Conservation (phyloP, 2,888 invertebrate genomes). For the Hirtodrosophila alboralis region DNA sequence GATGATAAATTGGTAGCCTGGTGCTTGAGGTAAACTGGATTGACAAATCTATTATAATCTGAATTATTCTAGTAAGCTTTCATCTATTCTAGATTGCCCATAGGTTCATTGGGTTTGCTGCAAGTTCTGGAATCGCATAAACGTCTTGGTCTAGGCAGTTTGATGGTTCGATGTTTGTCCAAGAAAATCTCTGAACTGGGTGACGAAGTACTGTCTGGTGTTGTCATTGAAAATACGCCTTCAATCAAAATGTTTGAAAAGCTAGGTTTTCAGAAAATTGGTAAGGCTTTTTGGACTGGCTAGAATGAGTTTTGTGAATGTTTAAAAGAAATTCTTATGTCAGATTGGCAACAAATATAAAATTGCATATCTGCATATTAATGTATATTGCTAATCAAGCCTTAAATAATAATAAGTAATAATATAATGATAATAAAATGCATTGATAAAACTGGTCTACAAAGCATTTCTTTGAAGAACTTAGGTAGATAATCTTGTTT, state of each 20-base stretch:
- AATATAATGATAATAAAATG: no score
- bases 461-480: no score
- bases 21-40: constrained; percentile 71
- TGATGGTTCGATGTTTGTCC: constrained; percentile 71
- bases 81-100: constrained; percentile 53
- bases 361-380: no score
- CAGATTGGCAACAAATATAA: no score
- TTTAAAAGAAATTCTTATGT: no score
- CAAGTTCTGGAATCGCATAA: constrained; percentile 76
- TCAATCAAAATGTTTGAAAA: constrained; percentile 79
- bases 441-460: no score
- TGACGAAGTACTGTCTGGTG: constrained; percentile 73
- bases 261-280: constrained; percentile 71
- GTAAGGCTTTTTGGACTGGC: constrained; percentile 60
- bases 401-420: no score
- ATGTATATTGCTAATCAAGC: no score
- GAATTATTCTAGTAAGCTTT: neutral
- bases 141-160: constrained; percentile 74
- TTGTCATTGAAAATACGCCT: constrained; percentile 61
- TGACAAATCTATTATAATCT: no score
- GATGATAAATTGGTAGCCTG: constrained; percentile 74
- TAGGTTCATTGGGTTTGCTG: constrained; percentile 73
- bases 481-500: no score
- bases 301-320: no score
- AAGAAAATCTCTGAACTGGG: constrained; percentile 62